Evolutionary conservation across 1,140 invertebrate species (phyloP).

Genomic region (Kradibia gibbosae): DNA sequence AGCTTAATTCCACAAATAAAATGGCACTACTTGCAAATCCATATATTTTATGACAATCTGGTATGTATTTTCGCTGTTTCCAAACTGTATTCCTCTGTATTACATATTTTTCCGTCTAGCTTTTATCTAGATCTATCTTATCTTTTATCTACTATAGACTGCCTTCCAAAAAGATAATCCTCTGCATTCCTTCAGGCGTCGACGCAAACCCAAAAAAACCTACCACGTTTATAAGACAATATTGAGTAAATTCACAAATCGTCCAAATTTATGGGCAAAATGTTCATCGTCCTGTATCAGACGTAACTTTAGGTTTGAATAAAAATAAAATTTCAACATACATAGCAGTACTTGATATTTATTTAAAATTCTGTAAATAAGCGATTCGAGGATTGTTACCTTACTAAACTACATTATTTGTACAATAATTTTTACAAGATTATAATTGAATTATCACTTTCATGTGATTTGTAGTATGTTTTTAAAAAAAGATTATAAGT

Average conservation of each 20-base stretch:
- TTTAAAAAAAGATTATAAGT: no score
- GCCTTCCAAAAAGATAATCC: neutral
- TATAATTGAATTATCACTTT: no score
- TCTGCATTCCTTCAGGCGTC: neutral
- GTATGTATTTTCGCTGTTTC: neutral
- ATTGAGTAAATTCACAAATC: constrained; percentile 20
- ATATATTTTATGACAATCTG: constrained; percentile 16
- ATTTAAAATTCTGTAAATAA: no score
- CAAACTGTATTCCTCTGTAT: neutral
- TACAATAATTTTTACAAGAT: no score
- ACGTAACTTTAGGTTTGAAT: no score
- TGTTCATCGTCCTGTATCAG: neutral
- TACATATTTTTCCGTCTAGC: neutral
- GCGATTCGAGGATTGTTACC: no score
- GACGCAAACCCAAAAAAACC: neutral
- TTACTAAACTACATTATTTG: no score
- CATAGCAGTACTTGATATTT: no score
- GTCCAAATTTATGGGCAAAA: neutral
- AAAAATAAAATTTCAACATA: no score
- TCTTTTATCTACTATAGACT: neutral
- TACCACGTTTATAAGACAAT: constrained; percentile 27
- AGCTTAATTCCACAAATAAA: neutral
- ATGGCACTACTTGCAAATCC: neutral
- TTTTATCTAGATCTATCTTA: neutral
- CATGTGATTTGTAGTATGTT: no score